These are phyloP conservation scores for Parotocinclus haroldoi DNA, from an alignment of 2,797 vertebrate species.

Conservation along the genomic window DNA sequence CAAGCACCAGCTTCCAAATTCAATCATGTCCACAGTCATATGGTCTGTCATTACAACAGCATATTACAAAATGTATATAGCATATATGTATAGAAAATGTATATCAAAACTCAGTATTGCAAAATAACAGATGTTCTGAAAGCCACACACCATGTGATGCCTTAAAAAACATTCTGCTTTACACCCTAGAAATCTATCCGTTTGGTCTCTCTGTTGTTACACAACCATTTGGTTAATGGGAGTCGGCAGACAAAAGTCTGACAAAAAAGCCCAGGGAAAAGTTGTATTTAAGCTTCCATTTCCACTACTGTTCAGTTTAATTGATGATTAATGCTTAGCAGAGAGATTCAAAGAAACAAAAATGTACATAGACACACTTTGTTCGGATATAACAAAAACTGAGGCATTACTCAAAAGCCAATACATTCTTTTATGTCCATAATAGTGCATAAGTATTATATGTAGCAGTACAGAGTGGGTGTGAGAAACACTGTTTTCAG, in stretches of 20 bases:
- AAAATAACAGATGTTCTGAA: no score
- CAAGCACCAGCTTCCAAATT: slow-evolving; percentile 28
- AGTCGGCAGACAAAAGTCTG: no score
- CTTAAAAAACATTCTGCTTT: background rate
- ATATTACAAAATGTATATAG: slow-evolving; percentile 8
- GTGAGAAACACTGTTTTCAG: slow-evolving; percentile 45
- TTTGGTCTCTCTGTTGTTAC: background rate
- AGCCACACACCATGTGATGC: background rate
- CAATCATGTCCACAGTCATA: slow-evolving; percentile 38
- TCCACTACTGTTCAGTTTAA: no score
- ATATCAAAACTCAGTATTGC: background rate
- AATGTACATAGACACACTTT: no score
- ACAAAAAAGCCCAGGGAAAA: no score
- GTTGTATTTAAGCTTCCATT: no score
- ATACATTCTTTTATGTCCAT: slow-evolving; percentile 52
- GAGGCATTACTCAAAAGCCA: slow-evolving; percentile 19
- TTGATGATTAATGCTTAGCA: no score
- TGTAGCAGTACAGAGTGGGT: slow-evolving; percentile 42
- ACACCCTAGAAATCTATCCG: background rate
- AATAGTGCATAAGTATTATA: slow-evolving; percentile 51
- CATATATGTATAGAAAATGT: background rate
- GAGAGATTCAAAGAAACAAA: no score
- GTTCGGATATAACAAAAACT: slow-evolving; percentile 20
- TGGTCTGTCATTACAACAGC: slow-evolving; percentile 29
- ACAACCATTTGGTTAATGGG: background rate